phyloP scores from a whole-genome alignment of 2,797 vertebrate genomes.

The Mus minutoides region DNA sequence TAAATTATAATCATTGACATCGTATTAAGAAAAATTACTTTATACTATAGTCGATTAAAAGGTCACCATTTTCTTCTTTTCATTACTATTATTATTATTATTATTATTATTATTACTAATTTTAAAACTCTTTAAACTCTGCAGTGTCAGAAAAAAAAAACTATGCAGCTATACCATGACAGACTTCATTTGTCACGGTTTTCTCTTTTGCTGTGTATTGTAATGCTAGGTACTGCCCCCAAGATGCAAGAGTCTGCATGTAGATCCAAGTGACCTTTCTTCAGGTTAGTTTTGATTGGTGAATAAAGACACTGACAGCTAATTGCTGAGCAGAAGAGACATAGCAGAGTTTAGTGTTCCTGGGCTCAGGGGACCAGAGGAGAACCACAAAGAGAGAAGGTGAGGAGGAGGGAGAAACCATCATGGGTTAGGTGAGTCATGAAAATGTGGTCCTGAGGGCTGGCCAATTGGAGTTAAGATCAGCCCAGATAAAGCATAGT shows the following conservation, averaged over 20 bases:
- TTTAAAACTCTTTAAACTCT: slow-evolving; percentile 4
- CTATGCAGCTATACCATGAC: background rate
- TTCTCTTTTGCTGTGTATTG: background rate
- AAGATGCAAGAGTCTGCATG: background rate
- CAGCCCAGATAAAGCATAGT: background rate
- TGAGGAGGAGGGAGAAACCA: background rate
- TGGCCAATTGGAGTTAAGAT: background rate
- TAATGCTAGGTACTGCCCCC: background rate
- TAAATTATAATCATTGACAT: background rate
- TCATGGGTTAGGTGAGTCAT: background rate
- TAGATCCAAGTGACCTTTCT: background rate
- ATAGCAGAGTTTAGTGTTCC: background rate
- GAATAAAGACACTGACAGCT: background rate
- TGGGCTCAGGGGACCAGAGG: background rate
- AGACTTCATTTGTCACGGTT: background rate
- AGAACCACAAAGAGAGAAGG: background rate
- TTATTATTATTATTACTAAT: background rate
- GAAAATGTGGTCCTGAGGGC: background rate
- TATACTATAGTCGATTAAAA: background rate
- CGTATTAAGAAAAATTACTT: background rate
- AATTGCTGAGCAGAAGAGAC: background rate
- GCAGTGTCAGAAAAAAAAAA: background rate
- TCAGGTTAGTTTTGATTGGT: background rate
- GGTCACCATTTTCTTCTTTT: background rate
- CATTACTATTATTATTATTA: background rate